Evolutionary conservation across 2,797 vertebrate genomes (phyloP), one percentile per base, ranked within the genome.

Genomic region (Bradypodion ventrale): DNA sequence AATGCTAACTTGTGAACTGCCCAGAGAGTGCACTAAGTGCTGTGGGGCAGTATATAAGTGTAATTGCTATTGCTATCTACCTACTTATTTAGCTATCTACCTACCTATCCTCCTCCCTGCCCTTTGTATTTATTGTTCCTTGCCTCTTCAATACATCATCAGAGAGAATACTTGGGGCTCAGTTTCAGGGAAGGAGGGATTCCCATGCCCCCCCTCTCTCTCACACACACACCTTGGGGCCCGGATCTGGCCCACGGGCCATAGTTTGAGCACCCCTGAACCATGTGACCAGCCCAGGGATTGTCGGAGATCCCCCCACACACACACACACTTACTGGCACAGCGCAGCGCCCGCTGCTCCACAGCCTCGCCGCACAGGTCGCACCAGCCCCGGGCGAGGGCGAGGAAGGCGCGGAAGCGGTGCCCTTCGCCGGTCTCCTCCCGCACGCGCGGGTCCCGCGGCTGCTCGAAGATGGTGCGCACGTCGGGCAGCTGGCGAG

Each of bases 391-490:
- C 44, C 91, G 92, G 16, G 85, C 91, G 62, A 97, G 95, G 12
- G 94, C 88, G 63, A 93, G 87, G 65, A 92, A 88, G 52, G 91
- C 89, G 7, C 81, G 82, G 92, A 98, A 98, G 85, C 94, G n/a
- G 92, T 98, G 97, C 0, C 98, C 98, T 73, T 96, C 97, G 42
- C 97, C 98, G 32, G 25, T 94, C 90, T 97, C 97, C 3, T 93
- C 80, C 40, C 91, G 95, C 60, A 97, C 95, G 74, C 96, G 93
- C 16, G 97, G 97, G 84, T 97, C 97, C 75, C 91, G 86, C 13
- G 94, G 95, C 27, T 89, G 95, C 66, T 94, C 89, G 85, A 98
- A 98, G 93, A 98, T 98, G 94, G 97, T 97, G 96, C 98, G 97
- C 89, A 97, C 98, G 94, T 98, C 96, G 77, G 92, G 95, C 75